These are phyloP conservation scores for Subanguina moxae DNA, from an alignment of 1,140 invertebrate genomes.

Conservation along the genomic window DNA sequence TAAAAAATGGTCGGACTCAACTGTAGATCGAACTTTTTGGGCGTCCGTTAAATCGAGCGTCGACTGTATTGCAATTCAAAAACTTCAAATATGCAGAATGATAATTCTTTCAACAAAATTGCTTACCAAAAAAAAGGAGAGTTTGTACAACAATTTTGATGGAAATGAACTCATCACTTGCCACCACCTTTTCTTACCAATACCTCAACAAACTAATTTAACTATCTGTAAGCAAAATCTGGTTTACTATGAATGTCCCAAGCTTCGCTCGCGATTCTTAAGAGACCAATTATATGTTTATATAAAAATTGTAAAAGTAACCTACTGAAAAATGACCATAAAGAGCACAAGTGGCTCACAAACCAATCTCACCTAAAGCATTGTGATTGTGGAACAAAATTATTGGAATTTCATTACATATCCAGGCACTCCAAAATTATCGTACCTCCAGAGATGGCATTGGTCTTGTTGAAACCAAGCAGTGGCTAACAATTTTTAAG, in stretches of 20 bases:
- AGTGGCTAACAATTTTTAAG: background rate
- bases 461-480: slow-evolving; percentile 4
- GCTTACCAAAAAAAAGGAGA: slow-evolving; percentile 64
- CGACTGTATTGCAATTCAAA: too few relatives aligned
- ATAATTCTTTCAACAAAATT: too few relatives aligned
- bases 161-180: slow-evolving; percentile 71
- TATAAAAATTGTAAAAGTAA: background rate
- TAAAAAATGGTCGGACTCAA: too few relatives aligned
- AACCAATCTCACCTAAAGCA: slow-evolving; percentile 33
- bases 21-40: too few relatives aligned
- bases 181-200: slow-evolving; percentile 53
- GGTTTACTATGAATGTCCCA: slow-evolving; percentile 7
- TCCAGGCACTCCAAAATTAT: slow-evolving; percentile 28
- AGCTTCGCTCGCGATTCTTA: background rate
- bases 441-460: slow-evolving; percentile 36
- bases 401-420: slow-evolving; percentile 4
- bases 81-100: too few relatives aligned
- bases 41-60: too few relatives aligned
- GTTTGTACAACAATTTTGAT: slow-evolving; percentile 83
- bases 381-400: slow-evolving; percentile 14
- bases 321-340: slow-evolving; percentile 39
- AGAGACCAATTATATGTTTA: too few relatives aligned
- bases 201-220: slow-evolving; percentile 15
- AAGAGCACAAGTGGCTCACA: slow-evolving; percentile 39
- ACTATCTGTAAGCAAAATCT: background rate